A percentile compares a stretch with the other conserved stretches of the same genome.
Conservation (phyloP, 1,140 invertebrate genomes). For the Drosophila murphyi region DNA sequence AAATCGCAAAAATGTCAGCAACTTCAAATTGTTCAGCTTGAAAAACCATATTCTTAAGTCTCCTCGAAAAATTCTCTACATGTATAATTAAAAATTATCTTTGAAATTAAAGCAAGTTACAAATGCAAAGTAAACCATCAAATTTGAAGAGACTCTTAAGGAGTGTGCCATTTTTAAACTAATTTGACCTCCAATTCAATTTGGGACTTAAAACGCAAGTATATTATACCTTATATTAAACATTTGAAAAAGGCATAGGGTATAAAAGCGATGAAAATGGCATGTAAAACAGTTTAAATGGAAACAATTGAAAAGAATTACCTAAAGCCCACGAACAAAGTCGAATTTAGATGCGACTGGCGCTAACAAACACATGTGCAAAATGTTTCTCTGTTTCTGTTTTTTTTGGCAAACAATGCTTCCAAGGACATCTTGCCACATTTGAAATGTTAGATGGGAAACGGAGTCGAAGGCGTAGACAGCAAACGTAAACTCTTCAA, state of each 20-base stretch:
- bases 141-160: no score
- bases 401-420: constrained; percentile 30
- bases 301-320: constrained; percentile 81
- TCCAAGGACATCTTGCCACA: constrained; percentile 3
- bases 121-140: no score
- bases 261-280: constrained; percentile 44
- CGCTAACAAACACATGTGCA: constrained; percentile 46
- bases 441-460: constrained; percentile 1
- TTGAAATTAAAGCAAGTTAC: no score
- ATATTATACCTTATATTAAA: background rate
- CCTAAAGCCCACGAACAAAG: constrained; percentile 47
- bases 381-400: constrained; percentile 15
- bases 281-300: constrained; percentile 70
- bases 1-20: no score
- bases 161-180: no score
- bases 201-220: background rate
- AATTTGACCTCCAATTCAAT: background rate
- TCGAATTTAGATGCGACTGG: constrained; percentile 27
- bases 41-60: no score
- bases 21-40: no score
- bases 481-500: constrained; percentile 82
- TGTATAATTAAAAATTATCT: no score
- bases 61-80: no score
- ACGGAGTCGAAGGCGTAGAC: constrained; percentile 29
- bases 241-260: background rate